A percentile compares a stretch with the other conserved stretches of the same genome.
phyloP scores from a whole-genome alignment of 2,888 invertebrate genomes.

The Brachynemurus nebulosus region DNA sequence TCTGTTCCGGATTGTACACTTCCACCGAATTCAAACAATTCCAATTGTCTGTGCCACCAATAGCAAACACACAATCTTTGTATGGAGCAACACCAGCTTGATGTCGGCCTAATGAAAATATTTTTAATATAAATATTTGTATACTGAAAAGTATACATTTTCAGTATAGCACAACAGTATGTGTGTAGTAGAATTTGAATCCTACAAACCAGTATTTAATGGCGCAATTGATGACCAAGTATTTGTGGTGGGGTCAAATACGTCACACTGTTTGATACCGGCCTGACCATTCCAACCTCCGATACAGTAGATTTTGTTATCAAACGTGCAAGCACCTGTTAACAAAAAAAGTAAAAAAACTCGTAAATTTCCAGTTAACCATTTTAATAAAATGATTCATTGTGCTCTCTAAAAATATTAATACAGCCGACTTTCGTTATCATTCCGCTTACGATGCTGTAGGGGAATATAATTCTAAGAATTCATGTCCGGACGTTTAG shows the following conservation, averaged over 20 bases:
- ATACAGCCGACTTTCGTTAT: too few species aligned
- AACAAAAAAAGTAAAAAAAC: too few species aligned
- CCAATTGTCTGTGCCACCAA: conserved; percentile 84
- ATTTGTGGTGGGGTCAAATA: conserved; percentile 46
- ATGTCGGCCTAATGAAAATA: conserved; percentile 43
- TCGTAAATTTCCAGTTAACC: too few species aligned
- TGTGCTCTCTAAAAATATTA: too few species aligned
- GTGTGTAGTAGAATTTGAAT: neutral
- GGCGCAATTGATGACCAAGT: conserved; percentile 55
- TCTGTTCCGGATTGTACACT: conserved; percentile 45
- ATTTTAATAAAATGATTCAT: too few species aligned
- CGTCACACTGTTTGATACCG: conserved; percentile 58
- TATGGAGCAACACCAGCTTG: conserved; percentile 63
- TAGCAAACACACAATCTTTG: conserved; percentile 56
- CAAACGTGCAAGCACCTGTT: conserved; percentile 46
- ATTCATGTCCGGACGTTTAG: too few species aligned
- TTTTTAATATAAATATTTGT: too few species aligned
- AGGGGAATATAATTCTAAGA: too few species aligned
- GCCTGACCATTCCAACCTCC: conserved; percentile 66
- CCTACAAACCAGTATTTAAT: conserved; percentile 41
- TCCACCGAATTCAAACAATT: conserved; percentile 61
- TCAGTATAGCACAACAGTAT: conserved; percentile 1
- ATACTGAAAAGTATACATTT: conserved; percentile 4
- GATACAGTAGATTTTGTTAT: conserved; percentile 55
- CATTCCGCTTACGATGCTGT: too few species aligned